Evolutionary conservation across 1,140 invertebrate genomes (phyloP).

Genomic region (Bombyx mandarina): DNA sequence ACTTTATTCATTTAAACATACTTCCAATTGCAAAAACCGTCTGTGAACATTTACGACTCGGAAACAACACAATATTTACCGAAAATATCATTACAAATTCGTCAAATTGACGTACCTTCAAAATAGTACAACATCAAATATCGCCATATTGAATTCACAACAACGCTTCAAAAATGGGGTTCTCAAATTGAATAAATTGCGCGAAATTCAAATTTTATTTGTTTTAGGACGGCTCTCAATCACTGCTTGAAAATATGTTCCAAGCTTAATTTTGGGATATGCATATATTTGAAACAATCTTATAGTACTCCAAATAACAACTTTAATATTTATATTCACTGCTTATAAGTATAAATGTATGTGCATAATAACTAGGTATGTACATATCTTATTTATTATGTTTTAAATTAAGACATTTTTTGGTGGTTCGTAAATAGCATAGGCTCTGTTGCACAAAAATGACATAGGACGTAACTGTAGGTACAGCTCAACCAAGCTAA

Average conservation of each 20-base stretch:
- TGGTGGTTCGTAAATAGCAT: too few relatives aligned
- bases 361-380: too few relatives aligned
- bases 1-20: conserved; percentile 19
- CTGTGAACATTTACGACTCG: conserved; percentile 27
- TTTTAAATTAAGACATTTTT: too few relatives aligned
- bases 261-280: neutral
- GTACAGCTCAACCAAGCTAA: too few relatives aligned
- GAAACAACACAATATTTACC: conserved; percentile 59
- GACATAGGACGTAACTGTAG: too few relatives aligned
- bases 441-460: too few relatives aligned
- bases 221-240: neutral
- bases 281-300: too few relatives aligned
- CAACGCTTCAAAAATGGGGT: conserved; percentile 69
- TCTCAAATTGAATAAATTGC: conserved; percentile 54
- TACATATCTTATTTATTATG: too few relatives aligned
- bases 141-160: conserved; percentile 72
- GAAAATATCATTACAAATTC: conserved; percentile 63
- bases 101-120: conserved; percentile 72
- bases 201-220: conserved; percentile 42
- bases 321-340: too few relatives aligned
- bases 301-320: too few relatives aligned
- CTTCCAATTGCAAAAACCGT: conserved; percentile 25
- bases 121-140: conserved; percentile 71
- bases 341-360: too few relatives aligned
- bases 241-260: neutral